Evolutionary conservation across 2,113 vertebrate species (phyloP), one percentile per base, ranked within the genome.

Genomic region (Butorides virescens): DNA sequence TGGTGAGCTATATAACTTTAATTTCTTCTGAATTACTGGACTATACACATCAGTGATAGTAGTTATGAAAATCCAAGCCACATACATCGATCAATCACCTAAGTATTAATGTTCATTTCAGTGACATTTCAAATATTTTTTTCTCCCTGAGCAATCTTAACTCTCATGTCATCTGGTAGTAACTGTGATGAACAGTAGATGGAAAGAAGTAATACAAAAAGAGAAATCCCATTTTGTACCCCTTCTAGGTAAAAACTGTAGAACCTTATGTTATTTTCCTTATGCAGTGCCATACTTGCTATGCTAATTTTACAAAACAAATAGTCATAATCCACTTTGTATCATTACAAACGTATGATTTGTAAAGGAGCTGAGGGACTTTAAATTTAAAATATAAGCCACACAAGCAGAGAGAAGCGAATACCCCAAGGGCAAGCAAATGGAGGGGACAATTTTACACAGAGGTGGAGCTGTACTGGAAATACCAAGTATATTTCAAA

Each of bases 401-500:
- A 92, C 15, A 18, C 27, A 79, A 83, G 47, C 37, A 75, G n/a
- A 82, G 14, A 83, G 59, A 90, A 89, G 39, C 19, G 77, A 68
- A 67, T 36, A 77, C 17, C 52, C 59, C 21, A 75, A 42, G 12
- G 50, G 27, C 17, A 70, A 77, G 56, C 16, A 74, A 86, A 66
- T 13, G 2, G 44, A 70, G 68, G 55, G 36, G 32, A 42, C 30
- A 86, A 42, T 79, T 88, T 76, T 67, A 81, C 71, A 86, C 26
- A 68, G 50, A 92, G 66, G 22, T 70, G n/a, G 32, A 92, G 82
- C 37, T 75, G 47, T 65, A 78, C 37, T 85, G 79, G 22, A 70
- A 87, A 87, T 91, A 59, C 63, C 87, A 89, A 47, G 5, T 58
- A 71, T 90, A 86, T 71, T 91, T 95, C 73, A 84, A 95, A 67